Evolutionary conservation across 2,797 vertebrate species (phyloP).

Genomic region (Nasua narica): DNA sequence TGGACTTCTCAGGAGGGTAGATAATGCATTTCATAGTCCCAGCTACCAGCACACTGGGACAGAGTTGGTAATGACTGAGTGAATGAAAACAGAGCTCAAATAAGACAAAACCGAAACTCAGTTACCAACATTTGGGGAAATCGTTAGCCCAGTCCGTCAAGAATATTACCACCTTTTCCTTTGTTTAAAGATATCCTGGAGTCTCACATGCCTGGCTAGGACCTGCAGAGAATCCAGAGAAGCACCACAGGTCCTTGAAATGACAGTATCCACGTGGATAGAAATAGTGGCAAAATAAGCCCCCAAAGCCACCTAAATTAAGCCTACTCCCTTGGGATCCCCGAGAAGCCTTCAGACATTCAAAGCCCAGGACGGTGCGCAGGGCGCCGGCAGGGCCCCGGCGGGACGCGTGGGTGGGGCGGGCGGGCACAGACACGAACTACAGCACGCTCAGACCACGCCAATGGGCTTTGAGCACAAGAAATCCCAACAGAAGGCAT

Average conservation of each 20-base stretch:
- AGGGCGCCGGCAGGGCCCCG: neutral
- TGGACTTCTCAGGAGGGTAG: neutral
- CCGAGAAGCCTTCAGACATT: neutral
- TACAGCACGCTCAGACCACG: neutral
- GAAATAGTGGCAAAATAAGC: neutral
- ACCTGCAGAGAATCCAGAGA: neutral
- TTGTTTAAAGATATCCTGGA: neutral
- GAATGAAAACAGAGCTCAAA: neutral
- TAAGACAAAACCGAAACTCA: neutral
- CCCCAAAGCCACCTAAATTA: neutral
- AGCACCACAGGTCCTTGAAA: neutral
- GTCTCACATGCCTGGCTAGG: neutral
- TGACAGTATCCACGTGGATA: neutral
- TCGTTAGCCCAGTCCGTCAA: neutral
- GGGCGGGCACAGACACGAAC: rapidly evolving
- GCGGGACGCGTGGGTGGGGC: rapidly evolving
- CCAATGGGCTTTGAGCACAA: neutral
- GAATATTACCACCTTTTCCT: neutral
- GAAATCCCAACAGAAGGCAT: neutral
- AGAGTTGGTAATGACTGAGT: neutral
- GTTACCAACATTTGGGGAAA: neutral
- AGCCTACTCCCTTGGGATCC: neutral
- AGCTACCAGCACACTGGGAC: neutral
- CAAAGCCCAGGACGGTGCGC: neutral
- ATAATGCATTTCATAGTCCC: neutral